Evolutionary conservation across 1,140 invertebrate genomes (phyloP), one percentile per base, ranked within the genome.

Genomic region (Trigoniulus corallinus): DNA sequence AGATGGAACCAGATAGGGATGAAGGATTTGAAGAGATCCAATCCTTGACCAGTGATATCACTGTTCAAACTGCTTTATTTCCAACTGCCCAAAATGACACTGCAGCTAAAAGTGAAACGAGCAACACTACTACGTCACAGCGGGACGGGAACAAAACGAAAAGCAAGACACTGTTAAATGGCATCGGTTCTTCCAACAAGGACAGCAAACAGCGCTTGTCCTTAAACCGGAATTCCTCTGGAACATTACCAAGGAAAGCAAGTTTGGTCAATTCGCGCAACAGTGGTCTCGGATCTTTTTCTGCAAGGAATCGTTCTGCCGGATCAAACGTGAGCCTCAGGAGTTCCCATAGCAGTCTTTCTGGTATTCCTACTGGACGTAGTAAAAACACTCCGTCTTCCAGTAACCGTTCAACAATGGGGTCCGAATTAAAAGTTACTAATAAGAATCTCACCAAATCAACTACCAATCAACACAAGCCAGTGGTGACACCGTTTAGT

Each of bases 1-100:
- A 48, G n/a, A 29, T 34, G 3, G 47, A 48, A 48, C 26, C 53
- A 78, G 84, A 54, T 39, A 81, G 84, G 56, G 86, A 91, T 61
- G 86, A 89, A 70, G 86, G 85, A 7, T 89, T 89, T 59, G 85
- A 91, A 63, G 86, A 88, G 67, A 86, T 83, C 0, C 83, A 87
- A 54, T 57, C 56, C 29, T 47, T 54, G n/a, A 25, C 48, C 3
- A 53, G 51, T 29, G 56, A 29, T n/a, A n/a, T n/a, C n/a, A n/a
- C n/a, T n/a, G n/a, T n/a, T n/a, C n/a, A n/a, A n/a, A n/a, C n/a
- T n/a, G n/a, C n/a, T n/a, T n/a, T n/a, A n/a, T n/a, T n/a, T n/a
- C n/a, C n/a, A n/a, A n/a, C n/a, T n/a, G n/a, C n/a, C n/a, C n/a
- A n/a, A n/a, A n/a, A n/a, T n/a, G n/a, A 55, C 23, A 51, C 37